Percentiles rank a stretch among this genome's conserved stretches.
phyloP scores from a whole-genome alignment of 2,797 vertebrate species.

The Xenops minutus region DNA sequence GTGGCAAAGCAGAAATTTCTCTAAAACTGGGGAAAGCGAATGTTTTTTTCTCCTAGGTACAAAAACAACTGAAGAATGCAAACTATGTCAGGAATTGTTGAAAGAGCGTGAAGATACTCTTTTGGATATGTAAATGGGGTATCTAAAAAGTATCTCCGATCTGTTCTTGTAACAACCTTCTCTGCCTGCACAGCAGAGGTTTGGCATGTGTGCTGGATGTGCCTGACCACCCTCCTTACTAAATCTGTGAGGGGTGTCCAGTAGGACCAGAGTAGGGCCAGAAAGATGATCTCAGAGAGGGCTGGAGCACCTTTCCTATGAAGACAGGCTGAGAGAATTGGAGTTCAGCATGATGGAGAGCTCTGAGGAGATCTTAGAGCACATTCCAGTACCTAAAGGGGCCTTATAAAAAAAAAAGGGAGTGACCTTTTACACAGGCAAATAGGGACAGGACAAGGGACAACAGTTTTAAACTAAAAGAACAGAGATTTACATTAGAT shows the following conservation, averaged over 20 bases:
- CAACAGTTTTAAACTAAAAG: neutral
- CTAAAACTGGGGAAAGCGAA: neutral
- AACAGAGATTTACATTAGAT: neutral
- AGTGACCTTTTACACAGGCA: neutral
- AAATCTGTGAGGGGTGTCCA: neutral
- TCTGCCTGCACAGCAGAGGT: accelerated
- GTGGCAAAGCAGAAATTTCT: neutral
- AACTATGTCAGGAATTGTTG: neutral
- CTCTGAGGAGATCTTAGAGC: neutral
- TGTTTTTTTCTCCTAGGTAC: neutral
- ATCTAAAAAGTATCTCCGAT: neutral
- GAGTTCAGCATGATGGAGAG: neutral
- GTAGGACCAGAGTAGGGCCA: neutral
- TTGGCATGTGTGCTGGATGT: accelerated
- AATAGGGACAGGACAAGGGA: neutral
- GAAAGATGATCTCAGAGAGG: neutral
- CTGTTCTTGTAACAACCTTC: neutral
- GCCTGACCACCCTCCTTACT: neutral
- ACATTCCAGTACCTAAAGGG: neutral
- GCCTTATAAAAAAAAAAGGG: neutral
- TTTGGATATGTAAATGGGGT: neutral
- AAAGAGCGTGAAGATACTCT: neutral
- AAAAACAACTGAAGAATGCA: neutral
- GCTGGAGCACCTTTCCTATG: neutral
- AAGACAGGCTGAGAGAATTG: neutral